phyloP scores from a whole-genome alignment of 2,888 invertebrate genomes.

The Macaria liturata region DNA sequence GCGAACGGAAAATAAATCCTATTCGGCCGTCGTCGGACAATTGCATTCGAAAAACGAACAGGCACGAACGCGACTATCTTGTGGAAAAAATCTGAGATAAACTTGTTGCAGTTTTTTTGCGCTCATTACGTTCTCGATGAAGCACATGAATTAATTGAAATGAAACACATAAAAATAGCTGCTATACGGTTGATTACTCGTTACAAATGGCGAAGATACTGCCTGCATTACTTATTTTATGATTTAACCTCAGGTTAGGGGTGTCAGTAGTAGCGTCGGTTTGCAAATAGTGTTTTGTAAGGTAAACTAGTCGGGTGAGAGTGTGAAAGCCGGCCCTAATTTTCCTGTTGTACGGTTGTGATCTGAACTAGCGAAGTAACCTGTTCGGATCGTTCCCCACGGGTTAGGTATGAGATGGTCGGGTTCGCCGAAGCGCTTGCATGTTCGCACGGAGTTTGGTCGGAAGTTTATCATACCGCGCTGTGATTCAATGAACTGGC shows the following conservation, averaged over 20 bases:
- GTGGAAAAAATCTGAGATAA: constrained; percentile 38
- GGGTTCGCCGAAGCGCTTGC: constrained; percentile 43
- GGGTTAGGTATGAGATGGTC: constrained; percentile 17
- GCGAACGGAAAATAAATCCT: constrained; percentile 38
- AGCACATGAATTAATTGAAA: constrained; percentile 25
- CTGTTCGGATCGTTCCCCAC: constrained; percentile 47
- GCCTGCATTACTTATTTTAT: constrained; percentile 10
- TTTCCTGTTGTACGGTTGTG: constrained; percentile 15
- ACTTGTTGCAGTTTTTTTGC: constrained; percentile 43
- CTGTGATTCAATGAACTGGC: constrained; percentile 63
- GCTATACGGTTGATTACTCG: constrained; percentile 27
- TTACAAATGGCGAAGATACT: constrained; percentile 5
- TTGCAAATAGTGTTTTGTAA: no score
- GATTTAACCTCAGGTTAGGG: no score
- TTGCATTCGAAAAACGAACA: constrained; percentile 22
- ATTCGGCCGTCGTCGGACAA: constrained; percentile 28
- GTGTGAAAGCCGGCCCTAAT: constrained; percentile 4
- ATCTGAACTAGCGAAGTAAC: constrained; percentile 54
- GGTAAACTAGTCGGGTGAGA: neutral
- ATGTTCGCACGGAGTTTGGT: constrained; percentile 41
- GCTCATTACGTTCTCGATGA: constrained; percentile 44
- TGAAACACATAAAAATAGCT: constrained; percentile 22
- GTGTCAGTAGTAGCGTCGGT: neutral
- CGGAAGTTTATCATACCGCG: constrained; percentile 63
- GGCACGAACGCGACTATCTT: constrained; percentile 22